Evolutionary conservation across 2,113 vertebrate genomes (phyloP).

Genomic region (Mugil cephalus): DNA sequence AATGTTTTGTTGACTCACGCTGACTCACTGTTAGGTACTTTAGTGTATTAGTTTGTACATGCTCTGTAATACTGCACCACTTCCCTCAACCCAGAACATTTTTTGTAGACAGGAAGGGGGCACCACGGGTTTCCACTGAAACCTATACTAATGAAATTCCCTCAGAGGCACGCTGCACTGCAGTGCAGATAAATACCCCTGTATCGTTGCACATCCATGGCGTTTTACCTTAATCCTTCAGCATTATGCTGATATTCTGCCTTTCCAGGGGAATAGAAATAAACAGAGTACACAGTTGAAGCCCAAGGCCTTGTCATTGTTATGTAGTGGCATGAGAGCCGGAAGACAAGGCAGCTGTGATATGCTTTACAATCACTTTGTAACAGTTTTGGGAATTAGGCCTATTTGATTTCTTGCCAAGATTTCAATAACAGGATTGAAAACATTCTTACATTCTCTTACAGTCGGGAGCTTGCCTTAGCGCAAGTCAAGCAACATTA

Average conservation of each 20-base stretch:
- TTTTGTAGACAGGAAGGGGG: conserved; percentile 38
- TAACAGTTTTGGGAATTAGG: background rate
- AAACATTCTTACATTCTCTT: too few relatives aligned
- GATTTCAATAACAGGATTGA: background rate
- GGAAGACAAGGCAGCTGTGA: too few relatives aligned
- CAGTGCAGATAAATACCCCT: conserved; percentile 38
- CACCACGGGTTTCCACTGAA: conserved; percentile 15
- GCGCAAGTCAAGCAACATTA: background rate
- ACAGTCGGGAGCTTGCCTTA: background rate
- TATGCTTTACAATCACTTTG: background rate
- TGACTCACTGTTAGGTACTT: background rate
- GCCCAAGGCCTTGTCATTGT: background rate
- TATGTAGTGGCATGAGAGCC: background rate
- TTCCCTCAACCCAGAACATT: conserved; percentile 19
- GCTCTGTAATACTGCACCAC: conserved; percentile 39
- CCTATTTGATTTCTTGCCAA: background rate
- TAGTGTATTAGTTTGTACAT: conserved; percentile 22
- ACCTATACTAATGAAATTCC: conserved; percentile 51
- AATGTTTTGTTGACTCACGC: background rate
- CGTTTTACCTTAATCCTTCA: background rate
- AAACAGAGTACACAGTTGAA: too few relatives aligned
- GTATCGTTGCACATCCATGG: background rate
- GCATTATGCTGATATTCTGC: background rate
- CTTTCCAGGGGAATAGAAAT: background rate
- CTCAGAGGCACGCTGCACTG: conserved; percentile 38